These are phyloP conservation scores for Parochlus steinenii DNA, from an alignment of 2,888 invertebrate genomes.

Conservation along the genomic window DNA sequence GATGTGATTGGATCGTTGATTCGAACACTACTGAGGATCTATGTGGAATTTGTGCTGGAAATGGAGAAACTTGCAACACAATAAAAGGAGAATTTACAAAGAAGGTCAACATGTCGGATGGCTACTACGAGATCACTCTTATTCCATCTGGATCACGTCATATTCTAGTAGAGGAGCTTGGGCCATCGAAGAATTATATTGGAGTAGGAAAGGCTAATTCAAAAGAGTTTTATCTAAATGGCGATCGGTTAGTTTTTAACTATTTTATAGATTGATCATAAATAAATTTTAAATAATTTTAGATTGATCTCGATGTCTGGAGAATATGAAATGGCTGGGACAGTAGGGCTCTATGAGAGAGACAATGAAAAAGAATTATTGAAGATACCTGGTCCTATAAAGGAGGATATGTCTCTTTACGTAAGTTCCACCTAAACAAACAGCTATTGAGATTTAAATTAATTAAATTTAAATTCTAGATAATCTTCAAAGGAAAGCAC, in stretches of 20 bases:
- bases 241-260: conserved; percentile 41
- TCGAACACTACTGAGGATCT: conserved; percentile 64
- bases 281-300: conserved; percentile 17
- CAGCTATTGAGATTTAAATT: conserved; percentile 1
- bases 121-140: conserved; percentile 40
- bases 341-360: conserved; percentile 62
- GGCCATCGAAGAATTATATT: conserved; percentile 59
- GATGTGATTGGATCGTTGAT: conserved; percentile 81
- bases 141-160: conserved; percentile 68
- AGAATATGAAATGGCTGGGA: conserved; percentile 67
- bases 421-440: conserved; percentile 34
- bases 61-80: conserved; percentile 63
- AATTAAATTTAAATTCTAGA: conserved; percentile 27
- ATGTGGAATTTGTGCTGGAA: conserved; percentile 75
- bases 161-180: conserved; percentile 58
- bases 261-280: neutral
- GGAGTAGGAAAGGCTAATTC: conserved; percentile 55
- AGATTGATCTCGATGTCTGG: conserved; percentile 56
- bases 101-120: conserved; percentile 38
- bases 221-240: conserved; percentile 61
- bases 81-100: conserved; percentile 39
- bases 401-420: conserved; percentile 63
- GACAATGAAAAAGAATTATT: conserved; percentile 65
- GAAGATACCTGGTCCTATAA: conserved; percentile 63
- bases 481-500: conserved; percentile 53